Base-by-base conservation (phyloP, 2,797 vertebrate genomes). In the Peromyscus nudipes region DNA sequence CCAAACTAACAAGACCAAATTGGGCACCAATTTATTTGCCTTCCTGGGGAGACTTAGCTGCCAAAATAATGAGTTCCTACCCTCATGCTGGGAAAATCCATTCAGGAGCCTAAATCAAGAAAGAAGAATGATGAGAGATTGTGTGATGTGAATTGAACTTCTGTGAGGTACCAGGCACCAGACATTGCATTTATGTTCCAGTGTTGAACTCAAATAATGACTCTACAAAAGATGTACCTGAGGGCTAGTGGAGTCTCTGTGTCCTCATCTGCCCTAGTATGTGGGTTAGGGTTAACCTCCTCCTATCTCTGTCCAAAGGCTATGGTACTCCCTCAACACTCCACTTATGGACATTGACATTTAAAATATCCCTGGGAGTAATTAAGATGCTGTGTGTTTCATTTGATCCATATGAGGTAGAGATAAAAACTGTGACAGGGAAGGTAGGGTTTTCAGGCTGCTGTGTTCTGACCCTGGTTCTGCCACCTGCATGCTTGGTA, bases 41-140 rank as follows among this genome's bases (percentile, higher is more conserved):
- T 91, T 94, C 86, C 13, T 21, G 8, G 76, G 49, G 91, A 94
- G 93, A 65, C 4, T 17, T 16, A 65, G 57, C 76, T 46, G 85
- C 57, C 91, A 92, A 87, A 92, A 73, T 52, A 75, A 80, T 90
- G 81, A 69, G 81, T 80, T 90, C 49, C 46, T 71, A 37, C 71
- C 46, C 29, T 85, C 89, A n/a, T 0, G 16, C 94, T 94, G 76
- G 52, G 77, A 76, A 96, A 81, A 91, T 65, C 60, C 43, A 87
- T 60, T 52, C n/a, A 21, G 60, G 34, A 89, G 64, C 55, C 52
- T 29, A 57, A 69, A 75, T 85, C 43, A 52, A n/a, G 62, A 88
- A n/a, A 75, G 57, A 75, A 46, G 67, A 65, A 60, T 40, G 92
- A 43, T 9, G 52, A 92, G 46, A 23, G 16, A 3, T 5, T 55